Percentiles rank a stretch among this genome's conserved stretches.
These are phyloP conservation scores for Nestor notabilis DNA, from an alignment of 2,113 vertebrate species.

Conservation along the genomic window DNA sequence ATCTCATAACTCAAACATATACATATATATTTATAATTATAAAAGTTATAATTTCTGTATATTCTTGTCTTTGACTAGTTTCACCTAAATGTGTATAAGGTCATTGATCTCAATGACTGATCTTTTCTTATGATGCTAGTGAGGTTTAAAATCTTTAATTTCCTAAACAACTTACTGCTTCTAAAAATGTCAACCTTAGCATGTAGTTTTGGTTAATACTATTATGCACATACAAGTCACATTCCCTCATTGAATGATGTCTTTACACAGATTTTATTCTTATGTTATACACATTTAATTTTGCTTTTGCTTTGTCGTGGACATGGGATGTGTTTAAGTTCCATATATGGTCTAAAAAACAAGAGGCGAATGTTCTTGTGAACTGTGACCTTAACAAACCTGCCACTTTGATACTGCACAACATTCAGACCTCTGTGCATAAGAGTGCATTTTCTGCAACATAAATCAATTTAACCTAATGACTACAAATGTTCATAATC, in stretches of 20 bases:
- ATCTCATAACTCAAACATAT: background rate
- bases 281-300: background rate
- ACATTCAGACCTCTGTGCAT: background rate
- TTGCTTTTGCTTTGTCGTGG: background rate
- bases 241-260: background rate
- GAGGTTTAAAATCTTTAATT: background rate
- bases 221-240: fast-evolving
- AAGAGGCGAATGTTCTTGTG: background rate
- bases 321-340: background rate
- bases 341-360: background rate
- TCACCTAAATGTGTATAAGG: background rate
- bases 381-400: background rate
- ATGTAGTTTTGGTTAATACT: background rate
- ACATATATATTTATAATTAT: too few species aligned
- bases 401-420: background rate
- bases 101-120: background rate
- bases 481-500: background rate
- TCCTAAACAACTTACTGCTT: background rate
- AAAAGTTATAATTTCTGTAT: background rate
- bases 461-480: background rate
- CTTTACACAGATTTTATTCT: background rate
- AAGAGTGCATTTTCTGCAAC: background rate
- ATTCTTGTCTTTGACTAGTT: background rate
- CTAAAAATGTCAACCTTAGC: background rate
- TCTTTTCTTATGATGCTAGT: background rate